Evolutionary conservation across 2,113 vertebrate genomes (phyloP), one percentile per base, ranked within the genome.

Genomic region (Anthoscopus minutus): DNA sequence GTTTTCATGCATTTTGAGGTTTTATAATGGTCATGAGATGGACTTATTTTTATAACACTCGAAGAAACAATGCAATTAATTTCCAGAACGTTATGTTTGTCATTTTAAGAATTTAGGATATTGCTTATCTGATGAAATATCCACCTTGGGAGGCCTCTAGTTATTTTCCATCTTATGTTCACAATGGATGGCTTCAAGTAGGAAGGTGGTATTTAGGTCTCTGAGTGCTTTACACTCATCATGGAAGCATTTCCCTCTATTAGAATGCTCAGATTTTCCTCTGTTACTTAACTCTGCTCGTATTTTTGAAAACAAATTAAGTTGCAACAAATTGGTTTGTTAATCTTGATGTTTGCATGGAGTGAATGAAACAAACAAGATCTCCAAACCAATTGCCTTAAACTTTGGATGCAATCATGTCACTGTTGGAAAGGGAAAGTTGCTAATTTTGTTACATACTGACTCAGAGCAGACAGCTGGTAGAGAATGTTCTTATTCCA

Each of bases 381-480:
- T 94, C 90, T 91, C 94, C 94, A 96, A 92, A 96, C 78, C 93
- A 94, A 93, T 94, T 94, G 89, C 97, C 92, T 97, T 95, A 89
- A 94, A 95, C 90, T 96, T 94, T 89, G 88, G 92, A 96, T 96
- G 94, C 88, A 97, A 96, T 96, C 94, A 93, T 66, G 81, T 91
- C 92, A 81, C 95, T 93, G 94, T 91, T 95, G 83, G 94, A 95
- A 94, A 92, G 87, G 95, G 91, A 95, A 96, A 96, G 92, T 95
- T 96, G 94, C 95, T 97, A 96, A 97, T 96, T 96, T 95, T 95
- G 94, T 92, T 96, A 44, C 93, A 88, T 71, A 91, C 95, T 94
- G 93, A 96, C 94, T 96, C 96, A 96, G 90, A 97, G 93, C 93
- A 96, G 93, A 93, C 95, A 97, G 96, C 96, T 97, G 96, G 96